Base-by-base conservation (phyloP, 2,113 vertebrate species). In the Coturnix japonica region DNA sequence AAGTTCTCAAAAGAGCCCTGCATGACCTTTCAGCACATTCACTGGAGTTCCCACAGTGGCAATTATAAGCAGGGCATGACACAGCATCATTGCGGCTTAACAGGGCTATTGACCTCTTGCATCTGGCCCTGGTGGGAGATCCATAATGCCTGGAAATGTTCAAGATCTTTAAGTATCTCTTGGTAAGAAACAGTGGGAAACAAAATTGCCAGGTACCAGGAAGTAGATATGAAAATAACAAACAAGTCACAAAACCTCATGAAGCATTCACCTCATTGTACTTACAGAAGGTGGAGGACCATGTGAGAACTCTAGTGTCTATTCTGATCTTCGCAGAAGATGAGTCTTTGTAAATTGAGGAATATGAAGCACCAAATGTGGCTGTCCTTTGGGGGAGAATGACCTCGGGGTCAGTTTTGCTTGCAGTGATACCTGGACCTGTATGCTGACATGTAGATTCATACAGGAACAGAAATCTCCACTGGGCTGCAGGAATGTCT, bases 51-150 rank as follows among this genome's bases (percentile, higher is more conserved):
- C 63, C 81, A 63, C 61, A 39, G 37, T 0, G 5, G 7, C 31
- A 13, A 19, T 71, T 15, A 2, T 0, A 2, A 2, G 7, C 46
- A 46, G 77, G 53, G 39, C 1, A 0, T 67, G 4, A 20, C 4
- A 21, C 43, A 39, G 26, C 20, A 3, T 28, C 47, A 31, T 41
- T 2, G 0, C 82, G 41, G 73, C 73, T 54, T 79, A 33, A 44
- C 23, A 44, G 61, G 17, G 4, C 77, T 44, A 0, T 37, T 75
- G 85, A 61, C 49, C 39, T 83, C 63, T 73, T 28, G 18, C 65
- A 2, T 1, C 10, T 49, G 46, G 12, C 57, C 78, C 76, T 72
- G 63, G 1, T 47, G 82, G 59, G 61, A 16, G 49, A 88, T 53
- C 44, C 65, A 25, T 37, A 39, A 20, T 87, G 19, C 37, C 23